phyloP scores from a whole-genome alignment of 2,888 invertebrate genomes.

The Drepanosiphum platanoidis region DNA sequence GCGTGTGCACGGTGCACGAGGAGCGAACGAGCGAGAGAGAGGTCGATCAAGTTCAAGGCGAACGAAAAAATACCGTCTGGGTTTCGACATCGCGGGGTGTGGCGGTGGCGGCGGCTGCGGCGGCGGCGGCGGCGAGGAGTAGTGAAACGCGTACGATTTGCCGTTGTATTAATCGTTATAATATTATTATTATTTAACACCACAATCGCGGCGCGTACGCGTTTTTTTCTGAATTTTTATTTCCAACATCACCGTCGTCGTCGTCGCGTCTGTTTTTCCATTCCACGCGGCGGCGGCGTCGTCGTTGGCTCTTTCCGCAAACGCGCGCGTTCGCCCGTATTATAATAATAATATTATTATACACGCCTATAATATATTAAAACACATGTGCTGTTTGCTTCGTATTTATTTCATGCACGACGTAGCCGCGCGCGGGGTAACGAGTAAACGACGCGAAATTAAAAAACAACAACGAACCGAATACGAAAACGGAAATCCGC shows the following conservation, averaged over 20 bases:
- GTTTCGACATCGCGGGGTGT: slow-evolving; percentile 1
- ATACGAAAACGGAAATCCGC: slow-evolving; percentile 9
- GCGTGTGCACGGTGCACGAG: neutral
- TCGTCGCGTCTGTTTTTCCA: neutral
- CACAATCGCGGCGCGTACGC: no score
- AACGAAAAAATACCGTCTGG: slow-evolving; percentile 45
- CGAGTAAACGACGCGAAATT: neutral
- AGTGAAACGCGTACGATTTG: neutral
- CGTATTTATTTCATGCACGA: no score
- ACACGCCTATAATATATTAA: neutral
- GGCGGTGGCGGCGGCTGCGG: no score
- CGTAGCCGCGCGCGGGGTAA: no score
- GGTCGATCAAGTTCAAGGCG: slow-evolving; percentile 54
- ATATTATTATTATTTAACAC: neutral
- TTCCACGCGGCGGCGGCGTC: neutral
- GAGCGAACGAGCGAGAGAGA: neutral
- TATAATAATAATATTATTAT: neutral
- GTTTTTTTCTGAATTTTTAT: slow-evolving; percentile 3
- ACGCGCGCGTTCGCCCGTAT: no score
- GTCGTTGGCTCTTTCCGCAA: no score
- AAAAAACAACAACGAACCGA: neutral
- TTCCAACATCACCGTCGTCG: neutral
- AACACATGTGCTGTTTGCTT: no score
- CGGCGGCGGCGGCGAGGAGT: no score
- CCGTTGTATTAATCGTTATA: slow-evolving; percentile 10